phyloP scores from a whole-genome alignment of 2,888 invertebrate species.

The Himalopsyche kuldschensis region DNA sequence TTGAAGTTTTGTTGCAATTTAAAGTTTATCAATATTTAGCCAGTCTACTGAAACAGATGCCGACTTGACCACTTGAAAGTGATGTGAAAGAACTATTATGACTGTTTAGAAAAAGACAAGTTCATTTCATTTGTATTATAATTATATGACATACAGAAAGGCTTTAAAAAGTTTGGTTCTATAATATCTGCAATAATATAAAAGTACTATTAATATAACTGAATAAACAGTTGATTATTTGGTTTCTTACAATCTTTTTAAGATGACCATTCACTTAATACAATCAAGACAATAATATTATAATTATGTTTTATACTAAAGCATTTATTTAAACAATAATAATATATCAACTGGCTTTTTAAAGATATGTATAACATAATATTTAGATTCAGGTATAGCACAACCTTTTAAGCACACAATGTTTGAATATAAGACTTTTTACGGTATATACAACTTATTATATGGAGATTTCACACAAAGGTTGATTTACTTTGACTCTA shows the following conservation, averaged over 20 bases:
- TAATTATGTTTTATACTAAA: neutral
- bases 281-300: neutral
- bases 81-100: too few species aligned
- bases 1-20: too few species aligned
- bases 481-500: neutral
- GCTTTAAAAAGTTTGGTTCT: too few species aligned
- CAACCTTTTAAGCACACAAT: constrained; percentile 8
- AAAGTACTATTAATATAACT: neutral
- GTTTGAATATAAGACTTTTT: neutral
- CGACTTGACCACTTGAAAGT: too few species aligned
- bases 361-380: constrained; percentile 3
- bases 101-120: too few species aligned
- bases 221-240: neutral
- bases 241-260: neutral
- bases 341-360: constrained; percentile 8
- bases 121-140: too few species aligned
- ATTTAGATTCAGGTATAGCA: constrained; percentile 5
- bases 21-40: too few species aligned
- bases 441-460: neutral
- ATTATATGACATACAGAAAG: too few species aligned
- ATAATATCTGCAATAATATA: neutral
- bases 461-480: neutral
- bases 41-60: too few species aligned
- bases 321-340: neutral
- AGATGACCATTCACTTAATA: neutral